Evolutionary conservation across 2,113 vertebrate species (phyloP), one percentile per base, ranked within the genome.

Genomic region (Hydrochoerus hydrochaeris): DNA sequence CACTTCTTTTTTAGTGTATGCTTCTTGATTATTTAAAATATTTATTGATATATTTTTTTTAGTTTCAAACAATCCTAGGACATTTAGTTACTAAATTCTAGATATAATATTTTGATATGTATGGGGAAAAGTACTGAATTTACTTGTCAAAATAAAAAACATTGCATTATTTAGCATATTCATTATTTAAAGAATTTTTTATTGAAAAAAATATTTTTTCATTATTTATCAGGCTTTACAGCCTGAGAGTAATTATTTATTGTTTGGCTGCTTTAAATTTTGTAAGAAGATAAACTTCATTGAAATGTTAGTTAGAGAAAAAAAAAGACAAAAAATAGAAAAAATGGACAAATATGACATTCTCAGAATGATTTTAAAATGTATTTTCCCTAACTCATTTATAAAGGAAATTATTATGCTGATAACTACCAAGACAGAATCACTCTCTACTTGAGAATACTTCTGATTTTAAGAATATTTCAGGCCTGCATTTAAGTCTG

Each of bases 41-140:
- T 0, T 85, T 96, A 41, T 17, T 22, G 85, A 38, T n/a, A n/a
- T n/a, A n/a, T 77, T 32, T 94, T 96, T 83, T 95, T 30, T 35
- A 88, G 54, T 94, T 96, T 95, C 58, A 73, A 63, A 97, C 30
- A 96, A 88, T 95, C 75, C 52, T 32, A 90, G 58, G 38, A 84
- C 94, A 91, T 92, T 32, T 5, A 85, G 20, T 80, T 1, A 90
- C 81, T 83, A 32, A 87, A 97, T 81, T 52, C 17, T 90, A 92
- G 32, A 58, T 85, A 84, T 41, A 96, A 54, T 91, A 75, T 49
- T 93, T 97, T 95, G 44, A 90, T 85, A 75, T 92, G 26, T 80
- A 71, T 82, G 41, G 19, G 19, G 95, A 44, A 52, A 41, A 95
- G 75, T 67, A 9, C 44, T 96, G 84, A 94, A 60, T 89, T 11